A percentile compares a stretch with the other conserved stretches of the same genome.
These are phyloP conservation scores for Struthio camelus DNA, from an alignment of 2,113 vertebrate genomes.

Conservation along the genomic window DNA sequence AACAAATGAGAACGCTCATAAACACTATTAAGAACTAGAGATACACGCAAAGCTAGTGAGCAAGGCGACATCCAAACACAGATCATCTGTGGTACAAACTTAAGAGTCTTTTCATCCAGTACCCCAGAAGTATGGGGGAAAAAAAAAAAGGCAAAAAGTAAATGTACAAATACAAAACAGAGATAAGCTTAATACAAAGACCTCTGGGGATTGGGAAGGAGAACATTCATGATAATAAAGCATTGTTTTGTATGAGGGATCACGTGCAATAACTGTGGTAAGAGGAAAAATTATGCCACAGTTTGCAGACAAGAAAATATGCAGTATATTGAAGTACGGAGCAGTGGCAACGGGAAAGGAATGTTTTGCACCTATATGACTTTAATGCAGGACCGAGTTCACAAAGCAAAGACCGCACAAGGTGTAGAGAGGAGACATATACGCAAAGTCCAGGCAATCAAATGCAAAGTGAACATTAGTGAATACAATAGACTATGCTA, in stretches of 20 bases:
- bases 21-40: neutral
- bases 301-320: neutral
- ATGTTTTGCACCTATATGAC: neutral
- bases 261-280: neutral
- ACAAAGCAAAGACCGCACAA: neutral
- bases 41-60: neutral
- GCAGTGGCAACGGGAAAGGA: neutral
- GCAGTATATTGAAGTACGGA: neutral
- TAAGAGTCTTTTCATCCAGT: neutral
- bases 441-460: neutral
- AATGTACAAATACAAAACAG: neutral
- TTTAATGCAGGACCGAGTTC: neutral
- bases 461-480: neutral
- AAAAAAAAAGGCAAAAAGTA: neutral
- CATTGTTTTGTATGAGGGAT: neutral
- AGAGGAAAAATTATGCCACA: neutral
- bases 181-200: neutral
- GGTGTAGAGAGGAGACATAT: neutral
- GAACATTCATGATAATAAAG: neutral
- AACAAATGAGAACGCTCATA: neutral
- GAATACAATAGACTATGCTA: neutral
- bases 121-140: neutral
- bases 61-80: neutral
- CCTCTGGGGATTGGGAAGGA: accelerated
- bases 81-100: accelerated